Conservation (phyloP, 1,140 invertebrate genomes). For the Harpegnathos saltator region DNA sequence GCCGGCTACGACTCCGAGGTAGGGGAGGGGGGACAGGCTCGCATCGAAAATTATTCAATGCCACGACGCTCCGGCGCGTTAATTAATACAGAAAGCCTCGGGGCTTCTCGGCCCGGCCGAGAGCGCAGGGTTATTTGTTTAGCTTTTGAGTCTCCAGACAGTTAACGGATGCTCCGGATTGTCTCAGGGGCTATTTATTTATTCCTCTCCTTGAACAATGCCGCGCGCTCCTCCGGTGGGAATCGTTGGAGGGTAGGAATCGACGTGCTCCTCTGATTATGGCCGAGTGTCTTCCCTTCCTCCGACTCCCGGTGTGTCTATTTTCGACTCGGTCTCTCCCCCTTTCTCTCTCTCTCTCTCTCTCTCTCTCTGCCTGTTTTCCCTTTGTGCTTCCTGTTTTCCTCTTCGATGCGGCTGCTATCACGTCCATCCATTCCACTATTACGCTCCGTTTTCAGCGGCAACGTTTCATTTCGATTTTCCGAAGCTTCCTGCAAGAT, state of each 20-base stretch:
- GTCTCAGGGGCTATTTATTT: conserved; percentile 70
- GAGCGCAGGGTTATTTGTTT: conserved; percentile 43
- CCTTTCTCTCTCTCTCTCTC: background rate
- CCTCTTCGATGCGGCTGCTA: background rate
- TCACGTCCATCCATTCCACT: conserved; percentile 36
- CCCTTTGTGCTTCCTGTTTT: conserved; percentile 1
- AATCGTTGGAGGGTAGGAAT: conserved; percentile 70
- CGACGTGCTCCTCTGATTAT: conserved; percentile 71
- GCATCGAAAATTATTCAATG: conserved; percentile 49
- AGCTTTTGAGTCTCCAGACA: conserved; percentile 30
- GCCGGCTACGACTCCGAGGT: too few species aligned
- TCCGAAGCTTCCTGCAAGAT: conserved; percentile 53
- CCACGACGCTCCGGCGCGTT: conserved; percentile 27
- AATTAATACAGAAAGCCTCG: conserved; percentile 57
- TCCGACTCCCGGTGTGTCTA: conserved; percentile 15
- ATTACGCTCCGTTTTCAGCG: conserved; percentile 36
- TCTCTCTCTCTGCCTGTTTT: background rate
- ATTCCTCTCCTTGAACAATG: conserved; percentile 69
- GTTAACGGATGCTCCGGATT: conserved; percentile 63
- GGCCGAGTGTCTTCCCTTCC: conserved; percentile 53
- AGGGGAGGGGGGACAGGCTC: background rate
- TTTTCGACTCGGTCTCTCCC: background rate
- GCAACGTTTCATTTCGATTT: conserved; percentile 71
- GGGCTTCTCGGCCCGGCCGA: too few species aligned
- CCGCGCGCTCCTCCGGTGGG: conserved; percentile 59